These are phyloP conservation scores for Diorhabda carinulata DNA, from an alignment of 1,140 invertebrate species.

Conservation along the genomic window DNA sequence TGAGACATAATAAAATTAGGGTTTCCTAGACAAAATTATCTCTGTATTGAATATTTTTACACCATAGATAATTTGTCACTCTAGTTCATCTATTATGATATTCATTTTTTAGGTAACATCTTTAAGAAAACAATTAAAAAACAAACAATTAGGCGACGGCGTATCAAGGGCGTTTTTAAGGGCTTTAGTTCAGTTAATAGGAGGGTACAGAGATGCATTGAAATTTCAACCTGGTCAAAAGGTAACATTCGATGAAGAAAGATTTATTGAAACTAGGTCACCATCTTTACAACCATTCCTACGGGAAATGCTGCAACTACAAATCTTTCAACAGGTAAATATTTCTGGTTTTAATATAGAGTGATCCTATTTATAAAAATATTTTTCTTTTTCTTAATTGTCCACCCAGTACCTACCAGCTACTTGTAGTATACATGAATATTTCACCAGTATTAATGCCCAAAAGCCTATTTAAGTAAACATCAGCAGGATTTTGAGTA, in stretches of 20 bases:
- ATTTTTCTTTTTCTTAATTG: neutral
- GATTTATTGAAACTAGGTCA: conserved; percentile 79
- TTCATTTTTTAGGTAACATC: conserved; percentile 54
- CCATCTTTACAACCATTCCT: conserved; percentile 82
- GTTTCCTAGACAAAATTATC: no score
- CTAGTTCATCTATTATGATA: no score
- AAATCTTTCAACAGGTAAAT: conserved; percentile 91
- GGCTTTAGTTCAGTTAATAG: conserved; percentile 86
- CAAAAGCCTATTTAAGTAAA: no score
- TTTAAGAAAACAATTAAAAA: conserved; percentile 68
- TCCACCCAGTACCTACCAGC: no score
- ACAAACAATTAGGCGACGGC: conserved; percentile 77
- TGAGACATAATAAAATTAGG: no score
- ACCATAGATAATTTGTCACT: no score
- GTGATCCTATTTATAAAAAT: neutral
- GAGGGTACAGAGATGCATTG: conserved; percentile 88
- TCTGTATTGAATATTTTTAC: no score
- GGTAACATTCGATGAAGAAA: conserved; percentile 82
- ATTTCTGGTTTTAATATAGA: conserved; percentile 53
- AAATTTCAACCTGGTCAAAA: conserved; percentile 73
- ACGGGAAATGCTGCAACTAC: conserved; percentile 83
- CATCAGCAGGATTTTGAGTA: no score
- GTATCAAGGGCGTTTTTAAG: conserved; percentile 86
- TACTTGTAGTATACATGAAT: no score
- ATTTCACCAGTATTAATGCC: no score